Evolutionary conservation across 64 coral and sea anemone genomes (phyloP), one percentile per base, ranked within the genome.

Genomic region (Porites australiensis): DNA sequence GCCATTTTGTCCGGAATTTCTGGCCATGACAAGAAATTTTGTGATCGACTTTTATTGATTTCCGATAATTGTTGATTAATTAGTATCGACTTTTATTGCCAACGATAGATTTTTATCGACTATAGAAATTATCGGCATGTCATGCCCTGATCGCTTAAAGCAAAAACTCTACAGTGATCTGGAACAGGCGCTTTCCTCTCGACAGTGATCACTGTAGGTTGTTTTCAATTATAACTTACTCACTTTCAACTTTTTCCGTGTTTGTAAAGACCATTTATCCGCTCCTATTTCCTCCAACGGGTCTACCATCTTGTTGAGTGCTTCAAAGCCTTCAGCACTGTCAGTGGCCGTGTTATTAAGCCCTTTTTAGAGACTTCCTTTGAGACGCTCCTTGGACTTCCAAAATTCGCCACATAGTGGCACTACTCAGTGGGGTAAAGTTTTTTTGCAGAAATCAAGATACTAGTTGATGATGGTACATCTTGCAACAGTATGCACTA

Each of bases 401-500:
- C 6, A 87, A n/a, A 57, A 87, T 15, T 45, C 65, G 37, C 89
- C 89, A 82, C 89, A 91, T 91, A 46, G 90, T 86, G 46, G 72
- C 74, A 22, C 47, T 80, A 92, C 90, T 92, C 73, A 92, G 20
- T 3, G 72, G 60, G 43, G 11, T 73, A 92, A 92, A 92, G 43
- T 86, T 82, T 68, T 82, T 49, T 66, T 27, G 51, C 90, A 92
- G 23, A 86, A 77, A 48, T 92, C 70, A 14, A 92, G 55, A 86
- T 92, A 86, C 71, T 92, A 82, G 12, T 66, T 44, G 53, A 91
- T 91, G 68, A 91, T 83, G 15, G 79, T 83, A 73, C 85, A 50
- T 74, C 77, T 64, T 69, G 82, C 75, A 54, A 87, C 70, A 65
- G 82, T 93, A 57, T 74, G 62, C 15, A 79, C 91, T 18, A 87